phyloP scores from a whole-genome alignment of 2,888 invertebrate genomes.

The Sisyra nigra region DNA sequence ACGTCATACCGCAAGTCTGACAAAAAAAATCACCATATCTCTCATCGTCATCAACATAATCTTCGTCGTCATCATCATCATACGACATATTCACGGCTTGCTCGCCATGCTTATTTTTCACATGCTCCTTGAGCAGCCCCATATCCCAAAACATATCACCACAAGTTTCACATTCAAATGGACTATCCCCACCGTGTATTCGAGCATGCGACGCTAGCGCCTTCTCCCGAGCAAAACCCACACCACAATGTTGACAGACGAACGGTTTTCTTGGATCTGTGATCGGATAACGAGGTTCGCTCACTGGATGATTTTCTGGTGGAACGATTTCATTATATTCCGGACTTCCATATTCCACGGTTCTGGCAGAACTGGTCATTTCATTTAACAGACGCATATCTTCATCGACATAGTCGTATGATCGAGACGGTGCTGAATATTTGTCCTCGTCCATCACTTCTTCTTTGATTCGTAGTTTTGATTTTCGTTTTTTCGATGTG shows the following conservation, averaged over 20 bases:
- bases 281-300: slow-evolving; percentile 31
- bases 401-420: slow-evolving; percentile 31
- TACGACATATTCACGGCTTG: slow-evolving; percentile 9
- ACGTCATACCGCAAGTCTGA: slow-evolving; percentile 61
- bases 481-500: slow-evolving; percentile 18
- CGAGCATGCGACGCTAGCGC: slow-evolving; percentile 62
- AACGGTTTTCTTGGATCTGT: slow-evolving; percentile 62
- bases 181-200: slow-evolving; percentile 65
- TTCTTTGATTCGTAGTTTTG: slow-evolving; percentile 20
- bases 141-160: slow-evolving; percentile 70
- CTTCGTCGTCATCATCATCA: slow-evolving; percentile 28
- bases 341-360: slow-evolving; percentile 20
- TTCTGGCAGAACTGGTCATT: slow-evolving; percentile 23
- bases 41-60: slow-evolving; percentile 38
- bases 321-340: slow-evolving; percentile 15
- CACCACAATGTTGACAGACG: slow-evolving; percentile 59
- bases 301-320: slow-evolving; percentile 15
- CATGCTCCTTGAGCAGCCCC: slow-evolving; percentile 39
- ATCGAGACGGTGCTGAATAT: slow-evolving; percentile 18
- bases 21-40: slow-evolving; percentile 47
- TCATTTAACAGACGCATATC: slow-evolving; percentile 30
- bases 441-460: slow-evolving; percentile 19
- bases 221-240: slow-evolving; percentile 68
- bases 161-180: slow-evolving; percentile 62
- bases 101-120: slow-evolving; percentile 38